Conservation (phyloP, 1,140 invertebrate genomes). For the Cyrtorhinus lividipennis region DNA sequence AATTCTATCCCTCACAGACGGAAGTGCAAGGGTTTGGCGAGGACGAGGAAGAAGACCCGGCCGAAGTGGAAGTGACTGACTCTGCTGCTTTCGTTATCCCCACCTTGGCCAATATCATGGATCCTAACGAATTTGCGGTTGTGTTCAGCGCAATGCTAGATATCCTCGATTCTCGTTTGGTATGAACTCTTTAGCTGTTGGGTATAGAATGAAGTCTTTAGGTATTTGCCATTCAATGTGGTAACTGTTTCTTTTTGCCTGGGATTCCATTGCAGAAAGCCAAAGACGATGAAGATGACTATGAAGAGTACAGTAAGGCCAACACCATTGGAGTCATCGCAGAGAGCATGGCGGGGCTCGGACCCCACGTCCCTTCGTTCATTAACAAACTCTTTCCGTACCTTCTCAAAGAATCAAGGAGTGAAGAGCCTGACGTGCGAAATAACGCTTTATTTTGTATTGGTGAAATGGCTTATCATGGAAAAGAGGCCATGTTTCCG, state of each 20-base stretch:
- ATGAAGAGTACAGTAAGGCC: slow-evolving; percentile 14
- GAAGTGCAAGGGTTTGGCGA: slow-evolving; percentile 26
- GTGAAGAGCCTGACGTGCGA: slow-evolving; percentile 51
- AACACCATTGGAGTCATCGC: slow-evolving; percentile 50
- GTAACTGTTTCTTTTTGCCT: no score
- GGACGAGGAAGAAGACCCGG: slow-evolving; percentile 42
- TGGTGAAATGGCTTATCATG: slow-evolving; percentile 51
- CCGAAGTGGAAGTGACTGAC: slow-evolving; percentile 55
- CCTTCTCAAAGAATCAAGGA: slow-evolving; percentile 42
- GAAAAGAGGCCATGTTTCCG: slow-evolving; percentile 40
- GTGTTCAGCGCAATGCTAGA: slow-evolving; percentile 49
- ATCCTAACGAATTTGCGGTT: slow-evolving; percentile 44
- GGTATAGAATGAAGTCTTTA: no score
- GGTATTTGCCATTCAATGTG: no score
- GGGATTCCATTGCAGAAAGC: neutral
- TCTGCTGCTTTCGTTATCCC: slow-evolving; percentile 61
- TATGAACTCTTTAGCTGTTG: slow-evolving; percentile 11
- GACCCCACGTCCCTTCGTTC: slow-evolving; percentile 38
- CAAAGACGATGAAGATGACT: slow-evolving; percentile 10
- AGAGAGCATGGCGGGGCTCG: slow-evolving; percentile 50
- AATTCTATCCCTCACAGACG: no score
- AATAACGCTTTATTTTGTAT: slow-evolving; percentile 64
- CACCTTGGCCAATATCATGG: slow-evolving; percentile 47
- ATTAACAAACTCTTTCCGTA: slow-evolving; percentile 43
- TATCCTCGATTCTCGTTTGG: slow-evolving; percentile 13